Base-by-base conservation (phyloP, 2,113 vertebrate genomes). In the Mirza zaza region DNA sequence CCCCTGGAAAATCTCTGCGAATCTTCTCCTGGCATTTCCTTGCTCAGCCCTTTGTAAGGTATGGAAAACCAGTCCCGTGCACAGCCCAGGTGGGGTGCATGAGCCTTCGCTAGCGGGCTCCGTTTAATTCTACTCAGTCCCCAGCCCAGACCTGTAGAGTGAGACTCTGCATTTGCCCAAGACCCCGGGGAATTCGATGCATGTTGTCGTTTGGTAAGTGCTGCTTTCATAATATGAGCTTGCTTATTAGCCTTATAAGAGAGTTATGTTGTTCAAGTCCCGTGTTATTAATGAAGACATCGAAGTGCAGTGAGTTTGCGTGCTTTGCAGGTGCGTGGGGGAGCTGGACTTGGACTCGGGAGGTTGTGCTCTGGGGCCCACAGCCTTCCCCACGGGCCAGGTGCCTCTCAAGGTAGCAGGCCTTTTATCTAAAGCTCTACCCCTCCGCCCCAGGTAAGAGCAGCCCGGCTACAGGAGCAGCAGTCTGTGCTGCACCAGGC, bases 1-100 rank as follows among this genome's bases (percentile, higher is more conserved):
- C n/a, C 45, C 50, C 80, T 50, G 11, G 76, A 18, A 11, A 63
- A 48, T 59, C 57, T 89, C 42, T 61, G 39, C n/a, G 81, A 32
- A 76, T 36, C 83, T 57, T 65, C 59, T 45, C 3, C 42, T 20
- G 42, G 29, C 11, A 42, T 48, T 70, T 89, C 57, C 50, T 65
- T 36, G 29, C 5, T 61, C n/a, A 81, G 80, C 59, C 71, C 10
- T 48, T 94, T 27, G 15, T 45, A 48, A 55, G 55, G 42, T 20
- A 8, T 87, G 59, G 34, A 5, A 2, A 21, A 8, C 34, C 1
- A 39, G 1, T 70, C 32, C 36, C 3, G 0, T 2, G 27, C 14
- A 29, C 55, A 84, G 57, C 15, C 27, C 65, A 45, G 34, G 55
- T 11, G 45, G 91, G 55, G 18, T 32, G 8, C 2, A 2, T 25